A percentile compares a stretch with the other conserved stretches of the same genome.
Evolutionary conservation across 2,797 vertebrate species (phyloP).

Genomic region (Diplodus sargus): DNA sequence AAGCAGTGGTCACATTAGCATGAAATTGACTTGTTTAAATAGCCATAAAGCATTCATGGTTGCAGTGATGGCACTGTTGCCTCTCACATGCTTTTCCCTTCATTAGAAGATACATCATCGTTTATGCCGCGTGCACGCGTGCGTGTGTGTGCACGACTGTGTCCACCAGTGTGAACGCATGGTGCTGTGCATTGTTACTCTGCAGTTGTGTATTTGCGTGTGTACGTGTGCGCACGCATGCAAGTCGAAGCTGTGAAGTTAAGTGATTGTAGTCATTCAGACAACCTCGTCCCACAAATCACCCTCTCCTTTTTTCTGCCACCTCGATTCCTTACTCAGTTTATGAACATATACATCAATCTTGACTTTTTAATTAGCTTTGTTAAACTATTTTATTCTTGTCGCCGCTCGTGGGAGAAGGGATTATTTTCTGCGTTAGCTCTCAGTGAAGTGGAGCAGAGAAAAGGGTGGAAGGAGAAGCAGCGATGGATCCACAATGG

Average conservation of each 20-base stretch:
- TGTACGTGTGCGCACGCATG: neutral
- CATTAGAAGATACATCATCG: conserved; percentile 69
- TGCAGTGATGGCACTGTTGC: conserved; percentile 56
- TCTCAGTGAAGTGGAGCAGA: conserved; percentile 41
- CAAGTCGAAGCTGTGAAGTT: conserved; percentile 16
- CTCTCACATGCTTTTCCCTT: conserved; percentile 53
- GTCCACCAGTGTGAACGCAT: neutral
- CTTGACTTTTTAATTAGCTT: conserved; percentile 70
- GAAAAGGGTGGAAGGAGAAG: conserved; percentile 29
- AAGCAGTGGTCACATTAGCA: conserved; percentile 85
- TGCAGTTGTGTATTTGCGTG: neutral
- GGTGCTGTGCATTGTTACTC: conserved; percentile 25
- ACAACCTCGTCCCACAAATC: conserved; percentile 40
- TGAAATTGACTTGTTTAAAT: conserved; percentile 87
- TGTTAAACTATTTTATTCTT: conserved; percentile 57
- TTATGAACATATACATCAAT: conserved; percentile 57
- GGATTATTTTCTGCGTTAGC: conserved; percentile 60
- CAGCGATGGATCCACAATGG: conserved; percentile 61
- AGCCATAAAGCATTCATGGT: conserved; percentile 80
- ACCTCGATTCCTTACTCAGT: conserved; percentile 24
- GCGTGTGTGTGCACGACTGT: neutral
- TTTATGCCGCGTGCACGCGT: conserved; percentile 38
- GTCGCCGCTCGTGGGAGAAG: conserved; percentile 44
- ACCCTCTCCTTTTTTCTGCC: conserved; percentile 20
- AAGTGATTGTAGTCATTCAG: conserved; percentile 52